Evolutionary conservation across 2,113 vertebrate species (phyloP), one percentile per base, ranked within the genome.

Genomic region (Lontra canadensis): DNA sequence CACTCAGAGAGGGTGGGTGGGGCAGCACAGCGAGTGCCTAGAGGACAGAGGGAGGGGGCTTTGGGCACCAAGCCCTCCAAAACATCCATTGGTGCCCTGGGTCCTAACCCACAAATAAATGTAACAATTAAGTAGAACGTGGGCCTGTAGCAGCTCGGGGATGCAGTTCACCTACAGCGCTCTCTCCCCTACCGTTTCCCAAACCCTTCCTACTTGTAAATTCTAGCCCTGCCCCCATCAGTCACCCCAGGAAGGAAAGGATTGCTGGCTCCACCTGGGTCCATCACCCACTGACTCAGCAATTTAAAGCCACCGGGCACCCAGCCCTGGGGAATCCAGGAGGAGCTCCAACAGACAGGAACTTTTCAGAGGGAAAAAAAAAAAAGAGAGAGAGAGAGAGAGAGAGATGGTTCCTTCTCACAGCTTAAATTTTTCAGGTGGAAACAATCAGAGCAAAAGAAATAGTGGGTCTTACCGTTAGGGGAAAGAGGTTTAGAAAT

Each of bases 11-110:
- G 10, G 69, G 20, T 1, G 7, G 21, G 10, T 2, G 2, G 1
- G 17, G 25, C 15, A 23, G 34, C 12, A 13, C 0, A 9, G n/a
- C 0, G 3, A 25, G 36, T 0, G 6, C n/a, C 15, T 34, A 0
- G 25, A 0, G 0, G 0, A 52, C 2, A 4, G 7, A 12, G 44
- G 34, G 13, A 39, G 71, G 11, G 0, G 29, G 80, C 34, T 93
- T 44, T 61, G 17, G 36, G 23, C 20, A 23, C 34, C 29, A 55
- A 47, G 63, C 39, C 25, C 44, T 49, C 42, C 36, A 31, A 15
- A 25, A 39, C 26, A 2, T 15, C 49, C 10, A 1, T 36, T 2
- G 6, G 49, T 31, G 1, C 31, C 23, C 21, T 80, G 29, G 7
- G 15, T 65, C 71, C 31, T 7, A 8, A 29, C 20, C 67, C 14